Conservation (phyloP, 2,797 vertebrate genomes). For the Hephaestus fuliginosus region DNA sequence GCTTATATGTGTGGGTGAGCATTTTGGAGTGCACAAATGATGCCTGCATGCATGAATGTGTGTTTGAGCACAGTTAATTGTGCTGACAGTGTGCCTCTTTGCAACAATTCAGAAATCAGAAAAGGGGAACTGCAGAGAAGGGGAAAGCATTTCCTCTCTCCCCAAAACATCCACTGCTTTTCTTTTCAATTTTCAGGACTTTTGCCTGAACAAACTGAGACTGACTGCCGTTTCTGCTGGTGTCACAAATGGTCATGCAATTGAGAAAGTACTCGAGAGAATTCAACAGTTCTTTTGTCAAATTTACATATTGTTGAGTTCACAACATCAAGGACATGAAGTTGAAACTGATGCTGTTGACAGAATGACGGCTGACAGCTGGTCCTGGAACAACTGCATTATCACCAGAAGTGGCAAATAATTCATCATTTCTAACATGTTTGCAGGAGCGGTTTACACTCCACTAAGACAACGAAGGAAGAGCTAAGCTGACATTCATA, state of each 20-base stretch:
- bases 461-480: background rate
- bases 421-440: background rate
- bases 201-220: constrained; percentile 9
- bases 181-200: constrained; percentile 9
- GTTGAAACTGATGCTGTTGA: constrained; percentile 6
- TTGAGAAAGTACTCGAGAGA: constrained; percentile 14
- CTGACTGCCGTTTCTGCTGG: constrained; percentile 5
- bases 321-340: constrained; percentile 13
- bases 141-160: background rate
- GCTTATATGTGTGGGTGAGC: constrained; percentile 5
- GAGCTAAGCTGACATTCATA: background rate
- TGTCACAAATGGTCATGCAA: constrained; percentile 33
- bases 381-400: background rate
- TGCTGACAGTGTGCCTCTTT: background rate
- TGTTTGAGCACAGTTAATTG: constrained; percentile 14
- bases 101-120: background rate
- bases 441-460: background rate
- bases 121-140: background rate
- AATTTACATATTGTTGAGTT: constrained; percentile 27
- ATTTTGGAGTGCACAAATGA: constrained; percentile 5
- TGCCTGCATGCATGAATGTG: background rate
- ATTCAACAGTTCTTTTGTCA: constrained; percentile 15
- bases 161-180: background rate
- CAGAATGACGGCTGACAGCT: constrained; percentile 34
- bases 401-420: background rate